phyloP scores from a whole-genome alignment of 2,797 vertebrate genomes.

The Emys orbicularis region DNA sequence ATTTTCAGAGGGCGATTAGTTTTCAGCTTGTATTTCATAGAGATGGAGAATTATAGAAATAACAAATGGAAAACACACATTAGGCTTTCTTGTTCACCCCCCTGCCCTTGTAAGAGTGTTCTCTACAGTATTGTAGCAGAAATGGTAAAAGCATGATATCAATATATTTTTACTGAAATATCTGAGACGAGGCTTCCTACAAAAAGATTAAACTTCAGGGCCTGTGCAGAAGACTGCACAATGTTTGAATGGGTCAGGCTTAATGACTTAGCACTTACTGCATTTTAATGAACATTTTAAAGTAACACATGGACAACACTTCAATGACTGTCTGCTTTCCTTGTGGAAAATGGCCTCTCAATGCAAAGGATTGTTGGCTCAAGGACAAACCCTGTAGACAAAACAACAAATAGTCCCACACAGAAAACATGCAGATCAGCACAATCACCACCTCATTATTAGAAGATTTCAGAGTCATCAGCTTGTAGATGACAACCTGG shows the following conservation, averaged over 20 bases:
- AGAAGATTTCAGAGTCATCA: conserved; percentile 29
- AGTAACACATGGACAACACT: background rate
- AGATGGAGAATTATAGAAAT: background rate
- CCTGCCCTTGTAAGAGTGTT: background rate
- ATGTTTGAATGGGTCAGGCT: background rate
- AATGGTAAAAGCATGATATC: background rate
- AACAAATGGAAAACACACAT: background rate
- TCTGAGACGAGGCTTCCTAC: background rate
- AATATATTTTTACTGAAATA: background rate
- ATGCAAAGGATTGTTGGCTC: background rate
- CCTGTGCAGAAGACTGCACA: background rate
- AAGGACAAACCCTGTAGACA: background rate
- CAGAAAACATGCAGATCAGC: background rate
- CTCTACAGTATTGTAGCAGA: background rate
- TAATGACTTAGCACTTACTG: background rate
- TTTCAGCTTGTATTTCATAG: background rate
- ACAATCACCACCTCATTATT: background rate
- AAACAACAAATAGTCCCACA: background rate
- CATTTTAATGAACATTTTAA: conserved; percentile 9
- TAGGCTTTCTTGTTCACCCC: background rate
- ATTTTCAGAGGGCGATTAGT: background rate
- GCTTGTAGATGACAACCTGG: background rate
- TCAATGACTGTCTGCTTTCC: background rate
- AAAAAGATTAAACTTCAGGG: background rate
- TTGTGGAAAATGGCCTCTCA: background rate